Base-by-base conservation (phyloP, 2,888 invertebrate species). In the Cerastis leucographa region DNA sequence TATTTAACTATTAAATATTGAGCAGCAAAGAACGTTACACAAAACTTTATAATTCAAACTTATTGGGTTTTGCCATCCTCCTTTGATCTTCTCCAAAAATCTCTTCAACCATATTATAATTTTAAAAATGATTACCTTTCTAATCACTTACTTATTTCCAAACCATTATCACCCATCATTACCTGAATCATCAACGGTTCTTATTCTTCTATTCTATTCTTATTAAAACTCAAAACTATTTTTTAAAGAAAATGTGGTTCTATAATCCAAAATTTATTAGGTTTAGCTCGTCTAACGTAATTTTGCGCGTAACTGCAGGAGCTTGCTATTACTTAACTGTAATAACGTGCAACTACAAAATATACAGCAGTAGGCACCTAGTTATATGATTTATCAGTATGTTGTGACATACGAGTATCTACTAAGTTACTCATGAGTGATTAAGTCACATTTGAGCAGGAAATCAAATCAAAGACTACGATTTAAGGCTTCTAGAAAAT, bases 291-390 rank as follows among this genome's bases (percentile, higher is more conserved):
- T 51, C 22, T 71, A 25, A 25, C 51, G 35, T 19, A 35, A 66
- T 51, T 22, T 40, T 46, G 42, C 56, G 62, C 67, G 70, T 71
- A 83, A 79, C 66, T 71, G 67, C 35, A 46, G 64, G 69, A n/a
- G 74, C 66, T 14, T 14, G 80, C 72, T 74, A 83, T 83, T 76
- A 72, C 65, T 74, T 71, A 66, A 29, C 59, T 59, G 19, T 51
- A 64, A 56, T 74, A 40, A 69, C 49, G 44, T 67, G 56, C 35
- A 62, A 29, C 66, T 67, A 74, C 49, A 62, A 75, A 75, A 75
- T 46, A 64, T 40, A 64, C 12, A 25, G 62, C 17, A 64, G 54
- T 40, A 42, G 2, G 9, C 11, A 44, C 4, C 44, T 22, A 49
- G 22, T 14, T 67, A 7, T 14, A 42, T 35, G 29, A 54, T 54